phyloP scores from a whole-genome alignment of 2,797 vertebrate species.

The Odontamblyopus rebecca region DNA sequence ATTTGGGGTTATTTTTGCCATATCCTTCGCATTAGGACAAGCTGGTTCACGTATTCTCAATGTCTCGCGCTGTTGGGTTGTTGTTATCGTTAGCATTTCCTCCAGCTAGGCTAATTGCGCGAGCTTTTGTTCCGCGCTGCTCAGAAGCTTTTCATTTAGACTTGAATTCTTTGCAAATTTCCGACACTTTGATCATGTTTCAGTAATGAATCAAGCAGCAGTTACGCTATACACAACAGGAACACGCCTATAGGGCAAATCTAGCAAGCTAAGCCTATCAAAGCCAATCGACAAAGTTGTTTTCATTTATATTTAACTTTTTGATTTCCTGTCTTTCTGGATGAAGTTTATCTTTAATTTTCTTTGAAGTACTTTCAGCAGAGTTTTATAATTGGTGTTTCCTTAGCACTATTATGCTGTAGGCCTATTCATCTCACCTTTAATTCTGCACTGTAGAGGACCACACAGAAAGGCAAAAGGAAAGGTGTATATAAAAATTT shows the following conservation, averaged over 20 bases:
- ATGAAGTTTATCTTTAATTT: background rate
- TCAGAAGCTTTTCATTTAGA: constrained; percentile 7
- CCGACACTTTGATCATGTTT: background rate
- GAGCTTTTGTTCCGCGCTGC: constrained; percentile 1
- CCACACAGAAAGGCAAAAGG: too few species aligned
- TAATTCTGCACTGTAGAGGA: too few species aligned
- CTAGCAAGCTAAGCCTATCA: background rate
- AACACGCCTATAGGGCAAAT: background rate
- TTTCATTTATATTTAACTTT: background rate
- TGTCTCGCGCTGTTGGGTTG: constrained; percentile 4
- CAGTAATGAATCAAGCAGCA: background rate
- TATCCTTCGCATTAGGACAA: constrained; percentile 1
- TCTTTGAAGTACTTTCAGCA: background rate
- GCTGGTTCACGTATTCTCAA: constrained; percentile 1
- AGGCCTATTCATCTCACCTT: too few species aligned
- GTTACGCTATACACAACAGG: background rate
- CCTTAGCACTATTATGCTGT: background rate
- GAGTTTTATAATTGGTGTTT: background rate
- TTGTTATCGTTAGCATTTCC: constrained; percentile 11
- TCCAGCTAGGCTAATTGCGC: too few species aligned
- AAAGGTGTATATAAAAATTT: too few species aligned
- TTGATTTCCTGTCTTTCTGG: background rate
- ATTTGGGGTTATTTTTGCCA: constrained; percentile 26
- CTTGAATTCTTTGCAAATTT: background rate
- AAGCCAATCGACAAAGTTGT: background rate